Conservation (phyloP, 2,888 invertebrate species). For the Drosophila demipolita region DNA sequence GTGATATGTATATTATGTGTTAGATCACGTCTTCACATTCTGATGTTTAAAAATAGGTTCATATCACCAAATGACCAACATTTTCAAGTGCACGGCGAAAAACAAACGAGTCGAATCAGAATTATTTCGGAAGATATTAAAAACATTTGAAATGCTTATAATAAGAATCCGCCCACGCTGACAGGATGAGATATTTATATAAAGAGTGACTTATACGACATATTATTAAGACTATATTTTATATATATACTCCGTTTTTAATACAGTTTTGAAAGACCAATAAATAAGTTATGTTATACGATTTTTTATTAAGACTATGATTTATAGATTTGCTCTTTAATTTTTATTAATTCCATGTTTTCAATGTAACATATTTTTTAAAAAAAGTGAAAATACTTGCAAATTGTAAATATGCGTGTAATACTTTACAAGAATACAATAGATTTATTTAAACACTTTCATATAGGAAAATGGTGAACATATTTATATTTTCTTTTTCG, state of each 20-base stretch:
- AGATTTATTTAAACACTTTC: neutral
- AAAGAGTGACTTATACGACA: neutral
- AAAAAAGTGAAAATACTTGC: neutral
- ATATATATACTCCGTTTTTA: neutral
- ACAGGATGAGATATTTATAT: neutral
- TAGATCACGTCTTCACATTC: slow-evolving; percentile 40
- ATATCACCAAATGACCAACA: slow-evolving; percentile 5
- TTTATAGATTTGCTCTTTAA: neutral
- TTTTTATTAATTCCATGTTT: neutral
- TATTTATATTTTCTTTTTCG: neutral
- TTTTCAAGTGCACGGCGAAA: neutral
- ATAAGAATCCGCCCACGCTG: neutral
- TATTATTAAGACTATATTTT: neutral
- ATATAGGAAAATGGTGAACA: neutral
- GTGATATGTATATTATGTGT: neutral
- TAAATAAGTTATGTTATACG: too few relatives aligned
- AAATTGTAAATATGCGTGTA: neutral
- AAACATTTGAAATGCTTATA: neutral
- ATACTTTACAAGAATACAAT: neutral
- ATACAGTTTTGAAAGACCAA: neutral
- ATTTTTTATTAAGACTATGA: neutral
- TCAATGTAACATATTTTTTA: neutral
- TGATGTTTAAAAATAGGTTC: slow-evolving; percentile 14
- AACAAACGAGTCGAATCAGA: slow-evolving; percentile 35
- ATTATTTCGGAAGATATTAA: slow-evolving; percentile 8